These are phyloP conservation scores for Hybos culiciformis DNA, from an alignment of 2,888 invertebrate genomes.

Conservation along the genomic window DNA sequence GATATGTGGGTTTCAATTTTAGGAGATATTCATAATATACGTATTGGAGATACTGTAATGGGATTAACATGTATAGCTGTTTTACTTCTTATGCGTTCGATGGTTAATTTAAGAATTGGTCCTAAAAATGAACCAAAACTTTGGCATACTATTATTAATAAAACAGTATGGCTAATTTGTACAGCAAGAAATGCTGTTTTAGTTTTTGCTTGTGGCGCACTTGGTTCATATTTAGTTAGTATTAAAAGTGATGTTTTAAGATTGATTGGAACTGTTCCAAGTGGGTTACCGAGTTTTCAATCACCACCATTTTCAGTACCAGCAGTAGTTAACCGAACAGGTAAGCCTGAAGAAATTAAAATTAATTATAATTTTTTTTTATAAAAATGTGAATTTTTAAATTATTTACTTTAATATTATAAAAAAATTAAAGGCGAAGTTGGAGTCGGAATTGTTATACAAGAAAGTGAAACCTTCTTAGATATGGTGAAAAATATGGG, in stretches of 20 bases:
- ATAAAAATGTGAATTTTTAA: no score
- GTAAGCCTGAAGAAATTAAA: slow-evolving; percentile 22
- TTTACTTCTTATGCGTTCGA: slow-evolving; percentile 60
- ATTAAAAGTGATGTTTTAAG: slow-evolving; percentile 40
- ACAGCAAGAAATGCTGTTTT: slow-evolving; percentile 74
- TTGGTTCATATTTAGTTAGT: slow-evolving; percentile 50
- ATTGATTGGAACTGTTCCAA: slow-evolving; percentile 59
- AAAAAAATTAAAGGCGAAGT: slow-evolving; percentile 23
- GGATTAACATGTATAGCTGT: slow-evolving; percentile 62
- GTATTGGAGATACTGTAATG: slow-evolving; percentile 59
- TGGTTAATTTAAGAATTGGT: slow-evolving; percentile 52
- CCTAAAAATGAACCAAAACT: slow-evolving; percentile 39
- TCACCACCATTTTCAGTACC: slow-evolving; percentile 54
- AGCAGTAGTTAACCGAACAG: slow-evolving; percentile 43
- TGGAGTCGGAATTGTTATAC: slow-evolving; percentile 20
- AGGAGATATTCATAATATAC: slow-evolving; percentile 49
- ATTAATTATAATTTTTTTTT: no score
- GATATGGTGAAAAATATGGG: slow-evolving; percentile 71
- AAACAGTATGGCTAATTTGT: slow-evolving; percentile 59
- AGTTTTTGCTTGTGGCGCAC: slow-evolving; percentile 55
- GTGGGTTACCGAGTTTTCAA: slow-evolving; percentile 54
- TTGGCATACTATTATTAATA: slow-evolving; percentile 47
- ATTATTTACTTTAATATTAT: no score
- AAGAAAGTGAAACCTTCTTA: slow-evolving; percentile 36
- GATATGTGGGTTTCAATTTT: slow-evolving; percentile 66